These are phyloP conservation scores for Ascaphus truei DNA, from an alignment of 2,113 vertebrate species.

Conservation along the genomic window DNA sequence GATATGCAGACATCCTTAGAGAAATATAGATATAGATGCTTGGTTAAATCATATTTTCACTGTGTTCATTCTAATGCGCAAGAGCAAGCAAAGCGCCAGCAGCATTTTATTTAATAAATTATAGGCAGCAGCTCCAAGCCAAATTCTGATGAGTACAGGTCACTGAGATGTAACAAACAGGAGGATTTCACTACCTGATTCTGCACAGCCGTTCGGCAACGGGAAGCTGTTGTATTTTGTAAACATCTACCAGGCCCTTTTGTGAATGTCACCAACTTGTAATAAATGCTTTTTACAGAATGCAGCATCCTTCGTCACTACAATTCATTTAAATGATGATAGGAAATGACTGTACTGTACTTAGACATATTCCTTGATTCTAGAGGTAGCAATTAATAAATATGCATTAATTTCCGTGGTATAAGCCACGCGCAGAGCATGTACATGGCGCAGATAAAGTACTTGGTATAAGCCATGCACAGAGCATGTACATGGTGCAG, in stretches of 20 bases:
- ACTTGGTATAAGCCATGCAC: too few species aligned
- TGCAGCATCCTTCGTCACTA: constrained; percentile 3
- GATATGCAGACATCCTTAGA: too few species aligned
- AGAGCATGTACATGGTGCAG: too few species aligned
- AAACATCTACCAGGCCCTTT: constrained; percentile 20
- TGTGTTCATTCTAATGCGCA: not conserved
- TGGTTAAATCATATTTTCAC: not conserved
- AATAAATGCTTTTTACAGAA: constrained; percentile 14
- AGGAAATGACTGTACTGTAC: constrained; percentile 8
- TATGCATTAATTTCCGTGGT: not conserved
- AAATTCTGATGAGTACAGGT: constrained; percentile 25
- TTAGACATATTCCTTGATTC: not conserved
- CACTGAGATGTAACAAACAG: constrained; percentile 27
- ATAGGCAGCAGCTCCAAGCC: constrained; percentile 18
- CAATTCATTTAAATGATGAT: not conserved
- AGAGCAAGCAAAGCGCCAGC: not conserved
- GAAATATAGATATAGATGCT: too few species aligned
- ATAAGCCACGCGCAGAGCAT: not conserved
- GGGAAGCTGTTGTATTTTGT: constrained; percentile 25
- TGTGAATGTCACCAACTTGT: constrained; percentile 18
- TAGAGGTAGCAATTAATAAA: not conserved
- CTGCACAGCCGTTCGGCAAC: constrained; percentile 8
- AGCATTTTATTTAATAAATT: constrained; percentile 21
- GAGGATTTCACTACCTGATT: constrained; percentile 24
- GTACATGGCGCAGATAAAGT: too few species aligned